These are phyloP conservation scores for Sebastes diploproa DNA, from an alignment of 2,797 vertebrate genomes.

Conservation along the genomic window DNA sequence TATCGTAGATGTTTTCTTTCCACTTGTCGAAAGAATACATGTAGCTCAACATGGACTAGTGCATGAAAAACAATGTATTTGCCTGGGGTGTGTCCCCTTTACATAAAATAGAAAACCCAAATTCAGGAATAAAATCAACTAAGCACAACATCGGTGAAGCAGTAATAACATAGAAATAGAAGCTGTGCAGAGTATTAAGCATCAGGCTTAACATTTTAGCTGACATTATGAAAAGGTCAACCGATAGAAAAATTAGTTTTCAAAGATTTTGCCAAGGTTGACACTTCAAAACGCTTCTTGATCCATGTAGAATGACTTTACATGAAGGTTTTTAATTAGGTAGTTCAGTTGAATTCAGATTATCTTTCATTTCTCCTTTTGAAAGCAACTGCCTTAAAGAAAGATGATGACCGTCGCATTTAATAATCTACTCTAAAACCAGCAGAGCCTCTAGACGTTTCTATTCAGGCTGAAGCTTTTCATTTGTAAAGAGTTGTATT, in stretches of 20 bases:
- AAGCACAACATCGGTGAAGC: neutral
- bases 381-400: neutral
- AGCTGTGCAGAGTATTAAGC: neutral
- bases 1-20: no score
- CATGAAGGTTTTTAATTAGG: conserved; percentile 13
- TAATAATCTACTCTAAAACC: neutral
- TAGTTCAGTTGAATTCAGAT: neutral
- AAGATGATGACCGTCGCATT: neutral
- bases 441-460: neutral
- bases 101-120: neutral
- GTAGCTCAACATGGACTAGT: no score
- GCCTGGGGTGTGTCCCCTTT: no score
- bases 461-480: conserved; percentile 4
- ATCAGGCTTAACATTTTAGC: neutral
- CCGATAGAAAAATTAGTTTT: neutral
- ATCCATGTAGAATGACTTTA: neutral
- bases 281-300: neutral
- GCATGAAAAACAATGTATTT: no score
- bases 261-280: neutral
- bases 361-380: neutral
- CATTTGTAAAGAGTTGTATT: conserved; percentile 27
- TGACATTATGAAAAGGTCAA: neutral
- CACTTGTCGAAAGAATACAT: no score
- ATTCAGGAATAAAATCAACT: neutral
- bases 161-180: neutral